Evolutionary conservation across 2,113 vertebrate genomes (phyloP).

Genomic region (Osmerus eperlanus): DNA sequence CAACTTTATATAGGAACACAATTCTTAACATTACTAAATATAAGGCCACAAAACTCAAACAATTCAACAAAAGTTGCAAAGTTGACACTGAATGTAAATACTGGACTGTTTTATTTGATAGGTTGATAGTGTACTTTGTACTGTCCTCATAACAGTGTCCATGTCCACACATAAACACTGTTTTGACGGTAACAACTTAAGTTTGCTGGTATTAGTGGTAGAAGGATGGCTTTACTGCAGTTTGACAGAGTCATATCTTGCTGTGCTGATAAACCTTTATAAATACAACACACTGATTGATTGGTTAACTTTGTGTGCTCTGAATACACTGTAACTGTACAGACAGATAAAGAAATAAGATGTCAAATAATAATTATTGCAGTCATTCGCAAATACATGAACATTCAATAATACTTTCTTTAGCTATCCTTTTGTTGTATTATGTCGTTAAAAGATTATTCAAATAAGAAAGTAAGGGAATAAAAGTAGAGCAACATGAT

Average conservation of each 20-base stretch:
- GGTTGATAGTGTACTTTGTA: slow-evolving; percentile 8
- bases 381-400: slow-evolving; percentile 46
- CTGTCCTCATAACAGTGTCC: slow-evolving; percentile 3
- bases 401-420: slow-evolving; percentile 47
- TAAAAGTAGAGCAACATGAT: slow-evolving; percentile 38
- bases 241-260: slow-evolving; percentile 1
- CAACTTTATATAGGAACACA: slow-evolving; percentile 15
- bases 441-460: slow-evolving; percentile 2
- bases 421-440: too few species aligned
- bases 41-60: slow-evolving; percentile 71
- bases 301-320: not conserved
- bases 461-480: slow-evolving; percentile 33
- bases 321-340: not conserved
- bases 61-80: slow-evolving; percentile 42
- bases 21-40: slow-evolving; percentile 45
- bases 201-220: slow-evolving; percentile 53
- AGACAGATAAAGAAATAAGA: slow-evolving; percentile 6
- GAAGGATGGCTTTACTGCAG: slow-evolving; percentile 5
- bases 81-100: slow-evolving; percentile 35
- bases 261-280: slow-evolving; percentile 19
- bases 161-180: slow-evolving; percentile 43
- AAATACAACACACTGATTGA: not conserved
- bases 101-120: slow-evolving; percentile 6
- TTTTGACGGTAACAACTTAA: slow-evolving; percentile 26
- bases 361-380: slow-evolving; percentile 48